Percentiles rank a stretch among this genome's conserved stretches.
phyloP scores from a whole-genome alignment of 2,888 invertebrate genomes.

The Gymnocheta viridis region DNA sequence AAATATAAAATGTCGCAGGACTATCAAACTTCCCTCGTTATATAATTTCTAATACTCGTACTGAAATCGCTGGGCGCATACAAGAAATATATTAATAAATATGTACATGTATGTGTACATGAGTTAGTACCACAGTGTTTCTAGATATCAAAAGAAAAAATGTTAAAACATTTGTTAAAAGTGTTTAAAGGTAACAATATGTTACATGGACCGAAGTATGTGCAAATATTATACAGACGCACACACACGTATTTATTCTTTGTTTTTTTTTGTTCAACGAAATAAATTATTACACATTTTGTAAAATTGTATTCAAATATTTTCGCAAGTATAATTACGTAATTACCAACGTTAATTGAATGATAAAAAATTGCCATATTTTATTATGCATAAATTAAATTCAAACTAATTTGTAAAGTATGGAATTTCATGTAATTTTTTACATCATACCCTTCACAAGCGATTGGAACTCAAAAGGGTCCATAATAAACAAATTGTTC shows the following conservation, averaged over 20 bases:
- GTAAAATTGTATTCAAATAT: not conserved
- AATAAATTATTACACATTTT: constrained; percentile 45
- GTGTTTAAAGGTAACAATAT: constrained; percentile 60
- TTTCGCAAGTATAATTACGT: not conserved
- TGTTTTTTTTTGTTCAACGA: not conserved
- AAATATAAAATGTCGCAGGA: too few species aligned
- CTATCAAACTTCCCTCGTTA: too few species aligned
- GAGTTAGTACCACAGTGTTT: constrained; percentile 20
- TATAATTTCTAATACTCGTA: too few species aligned
- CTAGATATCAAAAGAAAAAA: constrained; percentile 17
- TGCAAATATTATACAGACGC: not conserved
- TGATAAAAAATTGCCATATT: not conserved
- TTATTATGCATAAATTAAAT: too few species aligned
- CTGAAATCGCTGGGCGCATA: not conserved
- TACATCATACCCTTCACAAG: too few species aligned
- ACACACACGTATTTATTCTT: not conserved
- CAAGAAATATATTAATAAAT: not conserved
- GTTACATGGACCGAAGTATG: constrained; percentile 37
- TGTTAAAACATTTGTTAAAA: constrained; percentile 61
- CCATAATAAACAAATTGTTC: too few species aligned
- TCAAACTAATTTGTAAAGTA: too few species aligned
- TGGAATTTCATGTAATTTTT: too few species aligned
- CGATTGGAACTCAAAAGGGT: too few species aligned
- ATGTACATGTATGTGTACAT: not conserved
- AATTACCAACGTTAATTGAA: constrained; percentile 26